Base-by-base conservation (phyloP, 2,888 invertebrate species). In the Troides aeacus region DNA sequence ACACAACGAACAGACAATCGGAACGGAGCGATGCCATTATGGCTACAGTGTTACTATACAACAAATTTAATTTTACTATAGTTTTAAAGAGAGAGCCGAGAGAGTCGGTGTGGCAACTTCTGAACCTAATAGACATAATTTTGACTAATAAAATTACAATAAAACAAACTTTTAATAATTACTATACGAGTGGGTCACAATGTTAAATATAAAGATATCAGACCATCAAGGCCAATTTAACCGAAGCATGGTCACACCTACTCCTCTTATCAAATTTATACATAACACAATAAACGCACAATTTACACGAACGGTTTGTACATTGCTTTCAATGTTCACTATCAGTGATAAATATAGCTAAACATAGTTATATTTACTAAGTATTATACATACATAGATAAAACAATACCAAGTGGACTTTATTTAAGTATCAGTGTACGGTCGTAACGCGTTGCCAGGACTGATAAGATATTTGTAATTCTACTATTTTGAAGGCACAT, bases 381-480 rank as follows among this genome's bases (percentile, higher is more conserved):
- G 79, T 77, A 81, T 30, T 30, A 30, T 30, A 30, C 30, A 30
- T 30, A 80, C 80, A 81, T 75, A 81, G 70, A 77, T 77, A 74
- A 65, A 46, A 66, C 66, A 62, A 62, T 50, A 68, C 66, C 42
- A 60, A 75, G 70, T 76, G 72, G 74, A 83, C 85, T 84, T 81
- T 82, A 80, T 75, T 76, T 78, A 76, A 76, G 71, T 72, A 75
- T 78, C 77, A 77, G 74, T 78, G 61, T 42, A 50, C 79, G 77
- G 77, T 72, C 81, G 83, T 84, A 83, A 83, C 74, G 75, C 76
- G 79, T 77, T 79, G 78, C 81, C 80, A 81, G 81, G 81, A 82
- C 80, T 79, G 85, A 87, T 87, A 86, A 86, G 84, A 86, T 77
- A 74, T 76, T 77, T 75, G 77, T 77, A 79, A 75, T 76, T 77